Conservation (phyloP, 2,888 invertebrate genomes). For the Ashinkailepas kermadecensis region DNA sequence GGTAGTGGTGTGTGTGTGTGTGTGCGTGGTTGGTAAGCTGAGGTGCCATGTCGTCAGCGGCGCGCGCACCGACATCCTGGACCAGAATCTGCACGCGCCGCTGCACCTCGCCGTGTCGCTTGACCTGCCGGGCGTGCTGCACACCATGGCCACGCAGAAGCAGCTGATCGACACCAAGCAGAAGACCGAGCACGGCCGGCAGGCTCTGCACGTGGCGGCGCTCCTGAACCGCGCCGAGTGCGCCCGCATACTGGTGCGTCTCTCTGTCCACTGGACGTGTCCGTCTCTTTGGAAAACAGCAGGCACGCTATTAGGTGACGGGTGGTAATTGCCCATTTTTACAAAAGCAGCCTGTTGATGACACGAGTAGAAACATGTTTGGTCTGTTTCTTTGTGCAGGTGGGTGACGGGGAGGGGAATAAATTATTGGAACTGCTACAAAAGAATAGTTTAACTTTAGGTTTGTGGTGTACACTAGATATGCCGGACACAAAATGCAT, state of each 20-base stretch:
- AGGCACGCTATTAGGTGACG: no score
- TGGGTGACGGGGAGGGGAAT: no score
- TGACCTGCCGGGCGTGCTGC: constrained; percentile 61
- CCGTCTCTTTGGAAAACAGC: no score
- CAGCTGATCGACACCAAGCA: constrained; percentile 62
- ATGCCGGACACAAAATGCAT: no score
- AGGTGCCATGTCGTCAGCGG: constrained; percentile 47
- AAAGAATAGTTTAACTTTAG: no score
- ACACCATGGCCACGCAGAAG: constrained; percentile 60
- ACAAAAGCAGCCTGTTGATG: no score
- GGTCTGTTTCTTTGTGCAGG: no score
- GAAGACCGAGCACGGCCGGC: constrained; percentile 69
- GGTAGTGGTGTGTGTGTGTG: neutral
- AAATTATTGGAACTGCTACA: no score
- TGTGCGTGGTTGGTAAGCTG: neutral
- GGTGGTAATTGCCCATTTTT: no score
- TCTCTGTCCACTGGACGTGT: no score
- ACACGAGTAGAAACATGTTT: no score
- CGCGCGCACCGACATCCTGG: constrained; percentile 60
- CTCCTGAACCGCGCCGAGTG: constrained; percentile 75
- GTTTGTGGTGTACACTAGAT: no score
- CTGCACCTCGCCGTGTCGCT: constrained; percentile 71
- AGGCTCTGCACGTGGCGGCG: constrained; percentile 75
- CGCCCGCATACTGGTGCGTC: constrained; percentile 64
- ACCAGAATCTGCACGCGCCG: constrained; percentile 67